A percentile compares a stretch with the other conserved stretches of the same genome.
These are phyloP conservation scores for Nothobranchius furzeri DNA, from an alignment of 2,113 vertebrate genomes.

Conservation along the genomic window DNA sequence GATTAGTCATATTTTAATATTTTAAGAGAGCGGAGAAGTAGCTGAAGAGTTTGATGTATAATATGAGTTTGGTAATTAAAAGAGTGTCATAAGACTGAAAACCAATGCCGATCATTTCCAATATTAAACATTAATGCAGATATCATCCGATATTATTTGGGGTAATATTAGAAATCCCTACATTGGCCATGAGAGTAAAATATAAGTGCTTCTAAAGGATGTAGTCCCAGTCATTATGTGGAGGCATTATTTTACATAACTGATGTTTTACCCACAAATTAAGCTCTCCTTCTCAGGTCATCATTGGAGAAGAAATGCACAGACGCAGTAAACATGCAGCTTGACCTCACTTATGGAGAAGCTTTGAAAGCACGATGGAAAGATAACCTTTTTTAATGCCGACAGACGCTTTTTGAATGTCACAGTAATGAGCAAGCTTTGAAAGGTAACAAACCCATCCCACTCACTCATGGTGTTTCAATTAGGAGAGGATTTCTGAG, in stretches of 20 bases:
- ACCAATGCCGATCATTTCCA: too few relatives aligned
- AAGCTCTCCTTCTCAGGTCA: conserved; percentile 5
- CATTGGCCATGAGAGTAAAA: background rate
- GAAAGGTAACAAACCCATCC: conserved; percentile 31
- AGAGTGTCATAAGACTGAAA: too few relatives aligned
- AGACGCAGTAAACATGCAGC: conserved; percentile 14
- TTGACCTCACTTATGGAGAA: conserved; percentile 19
- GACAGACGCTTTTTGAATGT: conserved; percentile 23
- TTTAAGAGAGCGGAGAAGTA: too few relatives aligned
- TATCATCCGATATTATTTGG: too few relatives aligned
- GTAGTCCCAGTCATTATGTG: conserved; percentile 13
- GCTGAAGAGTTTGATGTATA: too few relatives aligned
- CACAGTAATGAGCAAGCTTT: conserved; percentile 16
- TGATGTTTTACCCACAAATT: conserved; percentile 18
- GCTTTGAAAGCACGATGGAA: conserved; percentile 4
- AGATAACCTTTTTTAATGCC: conserved; percentile 18
- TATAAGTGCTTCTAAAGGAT: conserved; percentile 28
- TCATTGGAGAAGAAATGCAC: conserved; percentile 2
- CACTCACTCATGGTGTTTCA: conserved; percentile 30
- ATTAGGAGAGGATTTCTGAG: conserved; percentile 23
- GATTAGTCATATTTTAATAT: too few relatives aligned
- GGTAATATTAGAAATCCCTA: too few relatives aligned
- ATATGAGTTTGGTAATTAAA: too few relatives aligned
- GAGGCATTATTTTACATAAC: conserved; percentile 13
- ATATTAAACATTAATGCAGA: too few relatives aligned